A percentile compares a stretch with the other conserved stretches of the same genome.
Conservation (phyloP, 2,888 invertebrate species). For the Galerucella nymphaeae region DNA sequence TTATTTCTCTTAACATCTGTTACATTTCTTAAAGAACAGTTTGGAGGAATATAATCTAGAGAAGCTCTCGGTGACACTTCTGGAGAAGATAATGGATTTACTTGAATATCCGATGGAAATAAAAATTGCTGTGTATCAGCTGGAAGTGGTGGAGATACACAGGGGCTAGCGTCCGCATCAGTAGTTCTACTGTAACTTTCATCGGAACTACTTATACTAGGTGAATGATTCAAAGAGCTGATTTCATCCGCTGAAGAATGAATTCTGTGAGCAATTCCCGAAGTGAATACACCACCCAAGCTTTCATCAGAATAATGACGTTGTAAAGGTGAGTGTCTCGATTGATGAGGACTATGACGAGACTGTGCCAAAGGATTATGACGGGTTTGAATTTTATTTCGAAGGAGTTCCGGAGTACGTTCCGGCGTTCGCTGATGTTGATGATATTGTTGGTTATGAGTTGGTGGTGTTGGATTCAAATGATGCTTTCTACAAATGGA, state of each 20-base stretch:
- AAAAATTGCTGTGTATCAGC: constrained; percentile 70
- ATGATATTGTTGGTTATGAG: constrained; percentile 44
- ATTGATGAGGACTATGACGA: constrained; percentile 57
- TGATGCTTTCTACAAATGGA: constrained; percentile 52
- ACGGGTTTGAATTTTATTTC: constrained; percentile 59
- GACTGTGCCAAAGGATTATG: constrained; percentile 56
- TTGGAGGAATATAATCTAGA: constrained; percentile 67
- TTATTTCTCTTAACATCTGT: constrained; percentile 59
- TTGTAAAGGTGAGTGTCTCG: constrained; percentile 66
- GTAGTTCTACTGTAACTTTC: constrained; percentile 87
- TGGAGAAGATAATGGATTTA: constrained; percentile 61
- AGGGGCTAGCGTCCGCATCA: constrained; percentile 74
- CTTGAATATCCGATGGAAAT: constrained; percentile 73
- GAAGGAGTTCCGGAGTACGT: constrained; percentile 56
- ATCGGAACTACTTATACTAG: constrained; percentile 85
- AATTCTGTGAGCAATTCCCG: constrained; percentile 67
- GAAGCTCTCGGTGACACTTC: constrained; percentile 65
- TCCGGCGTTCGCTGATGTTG: constrained; percentile 46
- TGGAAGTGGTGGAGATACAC: constrained; percentile 65
- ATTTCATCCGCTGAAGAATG: constrained; percentile 87
- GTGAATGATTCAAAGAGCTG: constrained; percentile 83
- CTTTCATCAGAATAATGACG: constrained; percentile 77
- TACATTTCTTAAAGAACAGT: constrained; percentile 63
- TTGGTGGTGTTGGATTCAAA: constrained; percentile 53
- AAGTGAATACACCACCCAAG: constrained; percentile 62